Base-by-base conservation (phyloP, 2,888 invertebrate species). In the Plebejus anna region DNA sequence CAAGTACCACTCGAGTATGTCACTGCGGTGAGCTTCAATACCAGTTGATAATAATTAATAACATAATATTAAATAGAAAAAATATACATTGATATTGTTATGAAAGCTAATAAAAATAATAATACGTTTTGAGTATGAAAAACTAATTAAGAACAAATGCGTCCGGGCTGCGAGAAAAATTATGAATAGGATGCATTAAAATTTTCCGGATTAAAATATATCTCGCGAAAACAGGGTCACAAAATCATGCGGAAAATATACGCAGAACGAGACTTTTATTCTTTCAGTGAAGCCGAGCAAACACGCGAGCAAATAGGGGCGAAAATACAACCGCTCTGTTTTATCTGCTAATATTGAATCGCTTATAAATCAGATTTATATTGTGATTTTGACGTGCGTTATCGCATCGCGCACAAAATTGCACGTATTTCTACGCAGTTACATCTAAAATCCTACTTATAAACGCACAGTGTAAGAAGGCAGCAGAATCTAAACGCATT, bases 201-300 rank as follows among this genome's bases (percentile, higher is more conserved):
- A 11, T 28, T 28, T 28, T 4, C 61, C 28, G 28, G 3, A 61
- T 61, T 61, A 61, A 59, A 61, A 61, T 42, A 61, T 28, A 61
- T 61, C 61, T 61, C 61, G 11, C n/a, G 61, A 28, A 57, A 61
- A 61, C 61, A 61, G 61, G 61, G 61, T 28, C 61, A 61, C 61
- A 61, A 61, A 61, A 61, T 61, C 61, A 61, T 11, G 61, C 28
- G 61, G 61, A 61, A 61, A 22, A 61, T 61, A 61, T 61, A 11
- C 61, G 61, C 3, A 28, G 11, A 61, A 61, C 28, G 28, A 61
- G 28, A 28, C 28, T 28, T 28, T 28, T 28, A 61, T 61, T 61
- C 28, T 61, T 61, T 28, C 28, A 61, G 28, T 11, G 11, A 22
- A 28, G 61, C 28, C 61, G 28, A 28, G 61, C 28, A 59, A 59